These are phyloP conservation scores for Rallus limicola DNA, from an alignment of 2,113 vertebrate species.

Conservation along the genomic window DNA sequence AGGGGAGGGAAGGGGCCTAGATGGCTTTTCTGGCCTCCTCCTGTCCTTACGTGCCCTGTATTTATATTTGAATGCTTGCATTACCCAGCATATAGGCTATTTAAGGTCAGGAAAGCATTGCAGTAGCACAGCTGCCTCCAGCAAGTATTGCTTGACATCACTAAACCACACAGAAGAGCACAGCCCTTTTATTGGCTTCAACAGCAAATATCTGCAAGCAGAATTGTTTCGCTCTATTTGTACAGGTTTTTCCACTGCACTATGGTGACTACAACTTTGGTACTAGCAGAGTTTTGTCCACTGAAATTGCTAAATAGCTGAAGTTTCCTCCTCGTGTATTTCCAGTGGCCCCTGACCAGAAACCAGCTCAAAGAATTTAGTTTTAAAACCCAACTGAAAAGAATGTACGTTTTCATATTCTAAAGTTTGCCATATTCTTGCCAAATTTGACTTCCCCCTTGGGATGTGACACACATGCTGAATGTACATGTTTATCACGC, in stretches of 20 bases:
- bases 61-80: conserved; percentile 64
- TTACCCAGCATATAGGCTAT: conserved; percentile 62
- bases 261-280: background rate
- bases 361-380: background rate
- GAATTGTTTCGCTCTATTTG: conserved; percentile 63
- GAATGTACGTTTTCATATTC: background rate
- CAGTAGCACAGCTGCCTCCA: conserved; percentile 52
- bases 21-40: conserved; percentile 58
- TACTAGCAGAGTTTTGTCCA: background rate
- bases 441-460: conserved; percentile 19
- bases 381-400: background rate
- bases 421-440: background rate
- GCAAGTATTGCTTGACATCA: conserved; percentile 64
- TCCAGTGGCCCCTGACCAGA: background rate
- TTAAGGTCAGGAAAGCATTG: conserved; percentile 54
- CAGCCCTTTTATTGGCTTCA: conserved; percentile 55
- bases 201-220: conserved; percentile 49
- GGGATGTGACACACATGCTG: background rate
- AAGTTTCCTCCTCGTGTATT: background rate
- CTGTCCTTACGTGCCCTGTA: conserved; percentile 76
- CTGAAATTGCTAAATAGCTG: background rate
- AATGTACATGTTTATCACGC: background rate
- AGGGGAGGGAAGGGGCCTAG: conserved; percentile 56
- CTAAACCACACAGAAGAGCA: conserved; percentile 49
- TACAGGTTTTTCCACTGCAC: conserved; percentile 49